Conservation (phyloP, 2,888 invertebrate species). For the Leucania comma region DNA sequence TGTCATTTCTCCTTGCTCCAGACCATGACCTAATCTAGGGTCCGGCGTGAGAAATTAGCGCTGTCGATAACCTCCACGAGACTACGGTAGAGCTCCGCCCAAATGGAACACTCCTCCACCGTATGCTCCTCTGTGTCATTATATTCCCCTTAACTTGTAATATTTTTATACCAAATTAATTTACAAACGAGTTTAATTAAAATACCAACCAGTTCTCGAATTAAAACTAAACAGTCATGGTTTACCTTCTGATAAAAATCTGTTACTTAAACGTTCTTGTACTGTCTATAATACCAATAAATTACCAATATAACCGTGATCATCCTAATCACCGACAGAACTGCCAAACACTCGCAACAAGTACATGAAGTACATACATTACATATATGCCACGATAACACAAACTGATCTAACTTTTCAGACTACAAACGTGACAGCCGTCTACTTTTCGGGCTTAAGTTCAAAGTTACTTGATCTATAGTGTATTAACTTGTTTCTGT, state of each 20-base stretch:
- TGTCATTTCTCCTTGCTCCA: too few relatives aligned
- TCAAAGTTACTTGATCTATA: constrained; percentile 29
- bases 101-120: too few relatives aligned
- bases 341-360: background rate
- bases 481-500: constrained; percentile 24
- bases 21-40: too few relatives aligned
- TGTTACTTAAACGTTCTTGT: too few relatives aligned
- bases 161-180: too few relatives aligned
- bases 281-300: background rate
- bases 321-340: background rate
- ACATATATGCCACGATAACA: constrained; percentile 10
- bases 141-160: too few relatives aligned
- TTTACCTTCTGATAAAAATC: too few relatives aligned
- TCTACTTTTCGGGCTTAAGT: constrained; percentile 28
- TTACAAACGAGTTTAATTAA: background rate
- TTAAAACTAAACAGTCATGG: too few relatives aligned
- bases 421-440: constrained; percentile 34
- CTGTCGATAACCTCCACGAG: too few relatives aligned
- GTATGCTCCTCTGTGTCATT: too few relatives aligned
- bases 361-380: background rate
- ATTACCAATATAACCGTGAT: background rate
- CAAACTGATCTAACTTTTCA: constrained; percentile 34
- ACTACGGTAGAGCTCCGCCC: too few relatives aligned
- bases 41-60: too few relatives aligned
- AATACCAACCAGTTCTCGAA: background rate